These are phyloP conservation scores for Sinosuthora webbiana DNA, from an alignment of 2,113 vertebrate species.

Conservation along the genomic window DNA sequence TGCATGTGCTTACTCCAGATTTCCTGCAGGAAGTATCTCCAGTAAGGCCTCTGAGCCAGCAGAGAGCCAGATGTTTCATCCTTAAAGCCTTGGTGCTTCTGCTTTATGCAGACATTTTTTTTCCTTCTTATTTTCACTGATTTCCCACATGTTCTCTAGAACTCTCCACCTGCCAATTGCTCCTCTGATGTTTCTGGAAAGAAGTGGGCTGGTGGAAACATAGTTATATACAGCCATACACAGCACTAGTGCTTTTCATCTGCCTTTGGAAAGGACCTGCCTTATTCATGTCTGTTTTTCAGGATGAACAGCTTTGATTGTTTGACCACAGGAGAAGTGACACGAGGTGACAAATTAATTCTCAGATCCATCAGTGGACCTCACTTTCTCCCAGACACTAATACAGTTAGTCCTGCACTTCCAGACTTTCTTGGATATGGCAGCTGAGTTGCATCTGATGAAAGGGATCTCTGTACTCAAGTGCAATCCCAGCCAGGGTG, in stretches of 20 bases:
- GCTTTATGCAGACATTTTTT: not conserved
- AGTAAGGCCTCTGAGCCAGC: not conserved
- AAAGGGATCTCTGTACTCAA: not conserved
- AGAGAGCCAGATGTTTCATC: constrained; percentile 12
- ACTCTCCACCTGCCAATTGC: not conserved
- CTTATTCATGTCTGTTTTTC: not conserved
- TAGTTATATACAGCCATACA: not conserved
- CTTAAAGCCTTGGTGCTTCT: not conserved
- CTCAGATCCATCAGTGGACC: not conserved
- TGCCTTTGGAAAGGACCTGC: not conserved
- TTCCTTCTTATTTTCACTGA: not conserved
- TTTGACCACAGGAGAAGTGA: not conserved
- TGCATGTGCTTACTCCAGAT: not conserved
- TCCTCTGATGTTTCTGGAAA: not conserved
- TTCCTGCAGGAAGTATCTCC: constrained; percentile 37
- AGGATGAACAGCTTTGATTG: not conserved
- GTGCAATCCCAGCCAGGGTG: not conserved
- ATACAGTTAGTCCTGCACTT: not conserved
- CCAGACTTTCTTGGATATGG: not conserved
- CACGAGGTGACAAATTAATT: not conserved
- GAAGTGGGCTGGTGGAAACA: not conserved
- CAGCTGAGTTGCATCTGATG: not conserved
- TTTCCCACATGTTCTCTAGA: not conserved
- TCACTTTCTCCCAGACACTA: not conserved
- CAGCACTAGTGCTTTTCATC: not conserved